Evolutionary conservation across 1,140 invertebrate species (phyloP), one percentile per base, ranked within the genome.

Genomic region (Andricus grossulariae): DNA sequence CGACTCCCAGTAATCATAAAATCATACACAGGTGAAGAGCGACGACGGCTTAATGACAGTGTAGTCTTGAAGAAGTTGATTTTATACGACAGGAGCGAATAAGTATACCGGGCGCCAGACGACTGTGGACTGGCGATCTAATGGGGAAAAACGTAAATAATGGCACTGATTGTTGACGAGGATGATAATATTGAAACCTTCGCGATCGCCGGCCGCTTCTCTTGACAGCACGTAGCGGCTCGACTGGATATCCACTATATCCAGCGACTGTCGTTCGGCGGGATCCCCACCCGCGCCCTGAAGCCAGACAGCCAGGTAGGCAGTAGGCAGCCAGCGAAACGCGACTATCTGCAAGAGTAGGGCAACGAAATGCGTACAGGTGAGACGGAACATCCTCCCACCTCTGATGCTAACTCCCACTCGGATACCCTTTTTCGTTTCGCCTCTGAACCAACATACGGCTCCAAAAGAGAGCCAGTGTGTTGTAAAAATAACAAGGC

Each of bases 321-420:
- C 39, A 45, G 39, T 45, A 45, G 57, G 71, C 75, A 73, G 78
- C 21, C 52, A 76, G 74, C 66, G 19, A 79, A 74, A 71, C 72
- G 73, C 73, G 32, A 60, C 50, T 21, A 50, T 39, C 77, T n/a
- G 32, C 50, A 50, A 82, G 85, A 88, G 87, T 86, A 86, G 85
- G 87, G 84, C 79, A 86, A 84, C 84, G 82, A 86, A 87, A 85
- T 85, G 82, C 83, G 81, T 78, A 80, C 87, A 88, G 87, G 87
- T 88, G 87, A 88, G 87, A 87, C 80, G 73, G 57, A 70, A 72
- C 72, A 72, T 74, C 78, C 77, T 76, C 54, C 79, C 71, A 49
- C 45, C 32, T 50, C 49, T 52, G 32, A 11, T 73, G 66, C 57
- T 54, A 51, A 74, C 50, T 52, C 21, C 18, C 32, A 50, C 71